A percentile compares a stretch with the other conserved stretches of the same genome.
phyloP scores from a whole-genome alignment of 2,797 vertebrate species.

The Gambelia wislizenii region DNA sequence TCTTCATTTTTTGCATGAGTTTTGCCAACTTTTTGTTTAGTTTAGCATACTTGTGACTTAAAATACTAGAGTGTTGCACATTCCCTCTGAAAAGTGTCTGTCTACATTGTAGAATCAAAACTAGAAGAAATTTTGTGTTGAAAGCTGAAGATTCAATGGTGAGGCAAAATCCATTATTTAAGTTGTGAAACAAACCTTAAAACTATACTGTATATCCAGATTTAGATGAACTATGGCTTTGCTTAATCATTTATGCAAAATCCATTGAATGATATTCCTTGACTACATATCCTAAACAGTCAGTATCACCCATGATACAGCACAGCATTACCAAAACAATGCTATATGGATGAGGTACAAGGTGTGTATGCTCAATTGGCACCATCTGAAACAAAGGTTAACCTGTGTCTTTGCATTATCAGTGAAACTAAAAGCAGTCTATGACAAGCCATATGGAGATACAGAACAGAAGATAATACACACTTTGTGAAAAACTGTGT shows the following conservation, averaged over 20 bases:
- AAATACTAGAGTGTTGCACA: background rate
- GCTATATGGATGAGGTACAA: background rate
- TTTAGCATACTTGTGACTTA: background rate
- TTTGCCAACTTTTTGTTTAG: slow-evolving; percentile 27
- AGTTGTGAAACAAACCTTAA: background rate
- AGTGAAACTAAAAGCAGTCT: background rate
- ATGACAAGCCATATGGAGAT: background rate
- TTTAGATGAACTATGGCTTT: background rate
- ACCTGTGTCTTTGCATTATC: background rate
- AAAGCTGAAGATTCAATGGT: background rate
- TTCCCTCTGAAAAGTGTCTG: background rate
- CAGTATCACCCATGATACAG: background rate
- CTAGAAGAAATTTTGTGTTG: background rate
- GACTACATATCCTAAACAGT: background rate
- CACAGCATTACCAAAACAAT: background rate
- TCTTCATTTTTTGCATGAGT: background rate
- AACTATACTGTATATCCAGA: background rate
- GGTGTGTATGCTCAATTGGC: background rate
- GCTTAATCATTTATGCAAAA: background rate
- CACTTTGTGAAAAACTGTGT: background rate
- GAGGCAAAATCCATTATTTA: background rate
- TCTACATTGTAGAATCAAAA: slow-evolving; percentile 1
- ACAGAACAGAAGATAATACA: background rate
- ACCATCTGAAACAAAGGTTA: background rate
- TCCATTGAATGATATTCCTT: background rate